Conservation (phyloP, 2,888 invertebrate genomes). For the Crocallis elinguaria region DNA sequence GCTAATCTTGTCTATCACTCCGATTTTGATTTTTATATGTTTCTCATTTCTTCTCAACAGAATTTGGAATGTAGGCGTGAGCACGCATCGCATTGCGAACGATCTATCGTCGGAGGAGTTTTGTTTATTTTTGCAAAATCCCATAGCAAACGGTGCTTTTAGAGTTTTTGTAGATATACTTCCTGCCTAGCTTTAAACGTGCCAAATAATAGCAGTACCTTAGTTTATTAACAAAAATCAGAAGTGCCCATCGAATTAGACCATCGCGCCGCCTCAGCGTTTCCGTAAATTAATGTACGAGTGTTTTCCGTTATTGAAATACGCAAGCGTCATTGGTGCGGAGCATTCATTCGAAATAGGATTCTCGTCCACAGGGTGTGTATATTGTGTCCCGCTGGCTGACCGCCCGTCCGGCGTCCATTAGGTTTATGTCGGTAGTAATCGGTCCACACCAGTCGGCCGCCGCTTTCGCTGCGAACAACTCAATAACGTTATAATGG, state of each 20-base stretch:
- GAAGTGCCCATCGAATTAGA: not conserved
- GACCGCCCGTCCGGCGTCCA: conserved; percentile 42
- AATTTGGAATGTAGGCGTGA: conserved; percentile 25
- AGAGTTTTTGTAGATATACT: conserved; percentile 17
- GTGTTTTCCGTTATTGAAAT: conserved; percentile 18
- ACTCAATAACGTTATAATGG: conserved; percentile 80
- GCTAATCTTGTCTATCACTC: conserved; percentile 19
- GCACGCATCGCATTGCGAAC: conserved; percentile 37
- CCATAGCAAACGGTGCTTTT: conserved; percentile 23
- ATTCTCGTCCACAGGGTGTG: conserved; percentile 50
- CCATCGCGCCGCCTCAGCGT: not conserved
- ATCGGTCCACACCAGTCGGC: conserved; percentile 56
- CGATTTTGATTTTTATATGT: conserved; percentile 11
- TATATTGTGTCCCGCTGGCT: conserved; percentile 50
- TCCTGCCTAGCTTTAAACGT: conserved; percentile 11
- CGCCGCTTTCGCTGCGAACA: conserved; percentile 63
- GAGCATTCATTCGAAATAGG: conserved; percentile 40
- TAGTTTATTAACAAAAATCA: not conserved
- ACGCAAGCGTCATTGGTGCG: conserved; percentile 26
- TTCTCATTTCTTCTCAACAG: conserved; percentile 14
- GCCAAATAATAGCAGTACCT: not conserved
- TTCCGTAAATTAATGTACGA: not conserved
- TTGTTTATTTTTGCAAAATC: conserved; percentile 48
- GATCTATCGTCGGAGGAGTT: conserved; percentile 54
- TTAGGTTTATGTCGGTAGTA: conserved; percentile 61